Percentiles rank a stretch among this genome's conserved stretches.
Evolutionary conservation across 2,888 invertebrate genomes (phyloP).

Genomic region (Hypomecis punctinalis): DNA sequence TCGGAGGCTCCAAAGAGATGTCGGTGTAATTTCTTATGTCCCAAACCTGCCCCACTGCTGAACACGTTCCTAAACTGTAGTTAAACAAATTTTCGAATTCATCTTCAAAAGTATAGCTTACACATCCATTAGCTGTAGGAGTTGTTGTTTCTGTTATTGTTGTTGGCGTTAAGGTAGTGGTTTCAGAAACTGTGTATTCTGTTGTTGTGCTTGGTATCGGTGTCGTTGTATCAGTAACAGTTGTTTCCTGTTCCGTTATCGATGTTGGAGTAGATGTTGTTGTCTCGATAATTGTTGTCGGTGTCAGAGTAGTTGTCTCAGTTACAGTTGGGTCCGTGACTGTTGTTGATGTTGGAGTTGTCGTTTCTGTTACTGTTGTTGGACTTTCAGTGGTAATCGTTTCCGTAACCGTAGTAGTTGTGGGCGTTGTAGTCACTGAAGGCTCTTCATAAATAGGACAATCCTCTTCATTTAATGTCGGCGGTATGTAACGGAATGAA

Average conservation of each 20-base stretch:
- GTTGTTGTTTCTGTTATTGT: not conserved
- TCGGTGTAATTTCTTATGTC: too few relatives aligned
- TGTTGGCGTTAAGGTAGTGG: not conserved
- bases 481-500: slow-evolving; percentile 62
- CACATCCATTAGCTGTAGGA: not conserved
- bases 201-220: not conserved
- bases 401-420: slow-evolving; percentile 9
- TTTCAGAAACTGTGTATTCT: not conserved
- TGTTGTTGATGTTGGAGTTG: not conserved
- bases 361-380: not conserved
- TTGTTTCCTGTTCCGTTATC: not conserved
- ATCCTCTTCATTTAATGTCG: slow-evolving; percentile 43
- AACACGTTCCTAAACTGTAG: too few relatives aligned
- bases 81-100: too few relatives aligned
- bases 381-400: not conserved
- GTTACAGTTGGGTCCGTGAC: not conserved
- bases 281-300: not conserved
- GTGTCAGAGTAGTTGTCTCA: not conserved
- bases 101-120: not conserved
- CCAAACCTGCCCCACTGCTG: too few relatives aligned
- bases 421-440: slow-evolving; percentile 12
- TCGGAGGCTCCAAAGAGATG: too few relatives aligned
- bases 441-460: slow-evolving; percentile 54
- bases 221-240: not conserved
- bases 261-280: slow-evolving; percentile 17